Evolutionary conservation across 2,888 invertebrate species (phyloP).

Genomic region (Plutella xylostella): DNA sequence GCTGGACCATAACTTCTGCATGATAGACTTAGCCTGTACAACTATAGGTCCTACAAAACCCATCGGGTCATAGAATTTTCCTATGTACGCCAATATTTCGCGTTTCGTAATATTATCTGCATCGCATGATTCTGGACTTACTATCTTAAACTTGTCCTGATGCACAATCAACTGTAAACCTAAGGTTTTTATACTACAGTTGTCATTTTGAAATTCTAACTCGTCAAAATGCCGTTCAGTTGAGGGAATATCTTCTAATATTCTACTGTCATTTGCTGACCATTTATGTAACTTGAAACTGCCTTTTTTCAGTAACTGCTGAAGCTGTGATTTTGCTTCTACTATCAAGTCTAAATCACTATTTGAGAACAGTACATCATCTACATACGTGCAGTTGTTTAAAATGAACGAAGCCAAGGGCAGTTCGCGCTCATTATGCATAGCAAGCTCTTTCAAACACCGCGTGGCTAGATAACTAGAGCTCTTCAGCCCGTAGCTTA

Average conservation of each 20-base stretch:
- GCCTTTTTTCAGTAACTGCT: neutral
- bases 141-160: neutral
- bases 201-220: neutral
- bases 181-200: neutral
- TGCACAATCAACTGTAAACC: neutral
- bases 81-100: neutral
- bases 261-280: neutral
- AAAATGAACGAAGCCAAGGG: neutral
- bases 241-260: neutral
- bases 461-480: neutral
- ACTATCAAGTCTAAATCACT: too few relatives aligned
- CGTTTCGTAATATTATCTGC: neutral
- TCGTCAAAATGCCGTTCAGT: neutral
- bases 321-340: neutral
- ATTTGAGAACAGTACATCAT: neutral
- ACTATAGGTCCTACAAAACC: neutral
- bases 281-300: neutral
- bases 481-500: neutral
- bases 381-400: neutral
- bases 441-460: neutral
- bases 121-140: neutral
- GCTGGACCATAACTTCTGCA: constrained; percentile 13
- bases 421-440: neutral
- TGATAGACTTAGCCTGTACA: neutral
- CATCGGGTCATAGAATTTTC: neutral